Base-by-base conservation (phyloP, 2,113 vertebrate species). In the Riparia riparia region DNA sequence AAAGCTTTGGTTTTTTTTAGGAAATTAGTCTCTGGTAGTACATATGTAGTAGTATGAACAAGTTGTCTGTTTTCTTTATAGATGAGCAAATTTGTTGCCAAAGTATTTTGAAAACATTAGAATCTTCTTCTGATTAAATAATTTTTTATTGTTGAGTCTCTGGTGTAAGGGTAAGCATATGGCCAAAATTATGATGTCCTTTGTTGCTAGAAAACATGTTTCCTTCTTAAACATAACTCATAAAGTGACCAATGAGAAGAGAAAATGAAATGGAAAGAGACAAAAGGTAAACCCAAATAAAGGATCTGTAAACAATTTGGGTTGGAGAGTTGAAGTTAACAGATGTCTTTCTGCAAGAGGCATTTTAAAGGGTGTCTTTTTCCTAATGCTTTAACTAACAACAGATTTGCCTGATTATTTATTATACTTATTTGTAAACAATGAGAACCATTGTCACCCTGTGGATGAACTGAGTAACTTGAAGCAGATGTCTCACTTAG, bases 401-500 rank as follows among this genome's bases (percentile, higher is more conserved):
- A 41, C 87, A 93, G 56, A 71, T 76, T 88, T 80, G 14, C 9
- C 41, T 82, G 51, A 58, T 74, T 85, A 58, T 61, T 96, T 87
- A 65, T 74, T 85, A 24, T 64, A 65, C 93, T 88, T 87, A 73
- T 89, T 84, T 89, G 66, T 80, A 89, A 91, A 89, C 65, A 71
- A 25, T 77, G 60, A 56, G 81, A 95, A 92, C 37, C 42, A 84
- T 28, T 37, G 85, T 90, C 47, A 87, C 66, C 26, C 65, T 82
- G 61, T 66, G 70, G 39, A 58, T 82, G 51, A 92, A 71, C 22
- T 25, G 84, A 91, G 61, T 85, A 87, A 61, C 74, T 81, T 60
- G 34, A 82, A 93, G 70, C 82, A 90, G 82, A 71, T 92, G 88
- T 73, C 56, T 87, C 21, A 17, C 50, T 94, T 57, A 50, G 29